These are phyloP conservation scores for Halcyon malimbica DNA, from an alignment of 2,113 vertebrate species.

Conservation along the genomic window DNA sequence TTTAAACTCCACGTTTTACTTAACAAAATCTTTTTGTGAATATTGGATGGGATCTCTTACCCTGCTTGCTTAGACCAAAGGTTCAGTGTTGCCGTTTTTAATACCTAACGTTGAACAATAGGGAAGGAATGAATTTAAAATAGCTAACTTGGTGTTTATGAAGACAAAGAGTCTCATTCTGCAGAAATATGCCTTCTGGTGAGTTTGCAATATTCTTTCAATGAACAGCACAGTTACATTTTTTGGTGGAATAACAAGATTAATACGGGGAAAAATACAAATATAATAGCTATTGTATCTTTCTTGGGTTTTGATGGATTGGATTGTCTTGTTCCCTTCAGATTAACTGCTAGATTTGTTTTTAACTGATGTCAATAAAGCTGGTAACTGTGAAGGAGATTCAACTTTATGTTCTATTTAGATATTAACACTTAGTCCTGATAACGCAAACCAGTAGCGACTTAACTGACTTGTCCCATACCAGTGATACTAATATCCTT, in stretches of 20 bases:
- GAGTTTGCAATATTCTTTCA: constrained; percentile 25
- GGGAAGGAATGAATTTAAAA: not conserved
- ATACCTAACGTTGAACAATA: not conserved
- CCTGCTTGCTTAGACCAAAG: not conserved
- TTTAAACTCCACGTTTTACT: constrained; percentile 9
- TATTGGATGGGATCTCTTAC: not conserved
- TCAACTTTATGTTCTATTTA: not conserved
- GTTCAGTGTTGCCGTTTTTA: not conserved
- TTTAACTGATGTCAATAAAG: constrained; percentile 32
- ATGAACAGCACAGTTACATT: not conserved
- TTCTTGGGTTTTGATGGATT: not conserved
- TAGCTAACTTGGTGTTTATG: not conserved
- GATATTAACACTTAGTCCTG: not conserved
- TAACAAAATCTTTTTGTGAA: not conserved
- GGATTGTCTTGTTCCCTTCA: constrained; percentile 16
- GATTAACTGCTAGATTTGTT: not conserved
- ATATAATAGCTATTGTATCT: not conserved
- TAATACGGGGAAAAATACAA: constrained; percentile 18
- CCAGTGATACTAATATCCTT: not conserved
- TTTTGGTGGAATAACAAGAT: not conserved
- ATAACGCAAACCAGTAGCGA: not conserved
- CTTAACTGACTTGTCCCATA: not conserved
- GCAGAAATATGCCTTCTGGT: constrained; percentile 22
- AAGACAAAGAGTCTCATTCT: not conserved
- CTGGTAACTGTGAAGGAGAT: not conserved